Evolutionary conservation across 2,888 invertebrate species (phyloP).

Genomic region (Orthonychiurus folsomi): DNA sequence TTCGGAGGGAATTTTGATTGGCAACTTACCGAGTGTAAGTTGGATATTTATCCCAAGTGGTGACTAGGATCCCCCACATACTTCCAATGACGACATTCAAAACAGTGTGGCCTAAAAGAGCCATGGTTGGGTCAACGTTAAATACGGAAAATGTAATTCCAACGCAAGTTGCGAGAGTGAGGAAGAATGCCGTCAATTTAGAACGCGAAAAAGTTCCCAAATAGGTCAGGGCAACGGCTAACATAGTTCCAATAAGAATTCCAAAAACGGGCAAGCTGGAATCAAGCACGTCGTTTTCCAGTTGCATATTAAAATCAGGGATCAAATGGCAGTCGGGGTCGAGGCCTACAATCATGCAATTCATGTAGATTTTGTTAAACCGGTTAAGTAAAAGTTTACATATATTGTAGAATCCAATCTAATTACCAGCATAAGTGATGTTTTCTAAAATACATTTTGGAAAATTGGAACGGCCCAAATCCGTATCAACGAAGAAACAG

Average conservation of each 20-base stretch:
- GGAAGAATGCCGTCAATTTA: slow-evolving; percentile 27
- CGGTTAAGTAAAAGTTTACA: neutral
- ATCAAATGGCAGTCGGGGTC: slow-evolving; percentile 37
- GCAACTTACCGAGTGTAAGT: slow-evolving; percentile 32
- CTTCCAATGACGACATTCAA: slow-evolving; percentile 29
- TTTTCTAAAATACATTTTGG: slow-evolving; percentile 34
- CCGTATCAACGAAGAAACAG: slow-evolving; percentile 37
- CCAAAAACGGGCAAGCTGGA: slow-evolving; percentile 36
- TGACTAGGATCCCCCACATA: slow-evolving; percentile 34
- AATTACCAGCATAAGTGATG: slow-evolving; percentile 35
- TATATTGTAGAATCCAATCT: neutral
- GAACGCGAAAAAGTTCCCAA: slow-evolving; percentile 18
- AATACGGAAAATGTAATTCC: slow-evolving; percentile 35
- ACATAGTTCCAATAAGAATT: slow-evolving; percentile 33
- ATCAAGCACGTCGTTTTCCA: slow-evolving; percentile 36
- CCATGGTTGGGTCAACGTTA: slow-evolving; percentile 28
- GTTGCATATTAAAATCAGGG: slow-evolving; percentile 38
- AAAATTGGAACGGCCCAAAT: slow-evolving; percentile 36
- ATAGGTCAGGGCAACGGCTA: slow-evolving; percentile 24
- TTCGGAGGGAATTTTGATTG: neutral
- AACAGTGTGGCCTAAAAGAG: slow-evolving; percentile 34
- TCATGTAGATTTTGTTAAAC: neutral
- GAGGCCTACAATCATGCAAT: slow-evolving; percentile 21
- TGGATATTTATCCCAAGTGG: slow-evolving; percentile 36
- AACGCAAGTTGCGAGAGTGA: slow-evolving; percentile 28